These are phyloP conservation scores for Centropyge bicolor DNA, from an alignment of 2,797 vertebrate species.

Conservation along the genomic window DNA sequence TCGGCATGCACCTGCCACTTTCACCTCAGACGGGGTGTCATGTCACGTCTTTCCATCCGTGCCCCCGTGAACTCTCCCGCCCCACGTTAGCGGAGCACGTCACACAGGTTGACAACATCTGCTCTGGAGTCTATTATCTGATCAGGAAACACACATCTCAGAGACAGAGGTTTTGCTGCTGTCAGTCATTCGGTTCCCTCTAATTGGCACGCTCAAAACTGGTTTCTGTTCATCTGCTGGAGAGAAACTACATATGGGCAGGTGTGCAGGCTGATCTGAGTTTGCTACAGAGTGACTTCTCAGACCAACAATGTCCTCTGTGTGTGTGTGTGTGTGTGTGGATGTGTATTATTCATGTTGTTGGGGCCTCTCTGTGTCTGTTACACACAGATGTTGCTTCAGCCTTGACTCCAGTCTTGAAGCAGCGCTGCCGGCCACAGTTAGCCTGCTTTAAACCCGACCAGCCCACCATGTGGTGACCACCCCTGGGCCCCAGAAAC, in stretches of 20 bases:
- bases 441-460: not conserved
- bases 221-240: not conserved
- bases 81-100: not conserved
- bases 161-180: not conserved
- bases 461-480: not conserved
- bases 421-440: not conserved
- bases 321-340: not conserved
- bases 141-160: not conserved
- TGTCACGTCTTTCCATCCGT: not conserved
- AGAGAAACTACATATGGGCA: not conserved
- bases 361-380: no score
- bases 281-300: no score
- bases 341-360: not conserved
- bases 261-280: not conserved
- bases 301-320: not conserved
- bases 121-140: constrained; percentile 3
- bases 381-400: not conserved
- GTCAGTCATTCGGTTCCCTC: not conserved
- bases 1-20: not conserved
- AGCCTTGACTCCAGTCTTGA: not conserved
- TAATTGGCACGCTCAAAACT: constrained; percentile 2
- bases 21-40: not conserved
- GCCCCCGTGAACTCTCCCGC: not conserved
- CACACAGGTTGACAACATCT: constrained; percentile 1
- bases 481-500: not conserved